Conservation (phyloP, 30 jellyfish, hydroid and myxozoan species). For the Kudoa iwatai region DNA sequence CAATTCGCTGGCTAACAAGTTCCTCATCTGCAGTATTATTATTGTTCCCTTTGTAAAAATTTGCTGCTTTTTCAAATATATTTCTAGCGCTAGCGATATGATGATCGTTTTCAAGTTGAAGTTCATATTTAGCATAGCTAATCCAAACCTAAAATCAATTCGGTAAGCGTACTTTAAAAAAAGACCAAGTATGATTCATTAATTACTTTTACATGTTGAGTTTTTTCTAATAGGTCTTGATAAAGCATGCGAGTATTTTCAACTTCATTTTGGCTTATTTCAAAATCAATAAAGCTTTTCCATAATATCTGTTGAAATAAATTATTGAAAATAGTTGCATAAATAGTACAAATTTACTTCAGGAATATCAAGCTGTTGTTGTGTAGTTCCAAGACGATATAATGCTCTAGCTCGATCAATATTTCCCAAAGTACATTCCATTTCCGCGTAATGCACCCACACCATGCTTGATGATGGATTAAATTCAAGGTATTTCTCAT, state of each 20-base stretch:
- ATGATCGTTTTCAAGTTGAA: constrained; percentile 9
- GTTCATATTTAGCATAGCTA: constrained; percentile 47
- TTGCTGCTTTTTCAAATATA: constrained; percentile 28
- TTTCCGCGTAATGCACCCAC: constrained; percentile 73
- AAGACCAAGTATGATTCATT: background rate
- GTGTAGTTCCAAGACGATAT: constrained; percentile 39
- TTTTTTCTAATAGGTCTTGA: constrained; percentile 40
- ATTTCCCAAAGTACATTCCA: constrained; percentile 59
- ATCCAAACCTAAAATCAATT: constrained; percentile 24
- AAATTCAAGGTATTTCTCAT: constrained; percentile 48
- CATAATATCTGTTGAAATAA: constrained; percentile 18
- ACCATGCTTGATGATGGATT: constrained; percentile 71
- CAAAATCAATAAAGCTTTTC: constrained; percentile 88
- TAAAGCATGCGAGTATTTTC: constrained; percentile 35
- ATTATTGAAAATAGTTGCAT: background rate
- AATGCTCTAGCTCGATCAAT: constrained; percentile 31
- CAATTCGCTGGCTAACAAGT: constrained; percentile 27
- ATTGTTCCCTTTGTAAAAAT: constrained; percentile 5
- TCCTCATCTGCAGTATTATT: constrained; percentile 7
- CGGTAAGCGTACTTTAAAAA: background rate
- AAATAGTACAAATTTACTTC: constrained; percentile 15
- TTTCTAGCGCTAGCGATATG: constrained; percentile 14
- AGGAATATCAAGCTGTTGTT: constrained; percentile 62
- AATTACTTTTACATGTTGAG: constrained; percentile 48
- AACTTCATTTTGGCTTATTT: constrained; percentile 15